These are phyloP conservation scores for Carterocephalus palaemon DNA, from an alignment of 2,888 invertebrate genomes.

Conservation along the genomic window DNA sequence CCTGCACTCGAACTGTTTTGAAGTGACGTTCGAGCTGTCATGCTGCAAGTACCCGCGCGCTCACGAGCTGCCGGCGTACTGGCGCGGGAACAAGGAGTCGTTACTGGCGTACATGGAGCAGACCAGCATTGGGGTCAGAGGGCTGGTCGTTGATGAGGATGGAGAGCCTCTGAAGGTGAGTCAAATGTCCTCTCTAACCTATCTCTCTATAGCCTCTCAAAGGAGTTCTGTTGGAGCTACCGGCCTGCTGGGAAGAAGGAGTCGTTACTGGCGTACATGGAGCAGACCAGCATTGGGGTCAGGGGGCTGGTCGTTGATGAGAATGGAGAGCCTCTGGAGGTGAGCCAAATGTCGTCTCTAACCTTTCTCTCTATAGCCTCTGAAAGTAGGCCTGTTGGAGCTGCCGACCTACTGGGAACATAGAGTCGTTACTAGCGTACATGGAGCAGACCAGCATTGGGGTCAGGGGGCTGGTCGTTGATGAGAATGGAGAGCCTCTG, in stretches of 20 bases:
- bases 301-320: constrained; percentile 82
- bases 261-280: constrained; percentile 89
- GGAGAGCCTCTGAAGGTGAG: constrained; percentile 80
- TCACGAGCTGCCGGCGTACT: constrained; percentile 84
- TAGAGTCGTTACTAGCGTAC: constrained; percentile 89
- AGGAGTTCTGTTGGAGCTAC: too few relatives aligned
- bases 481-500: constrained; percentile 81
- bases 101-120: constrained; percentile 91
- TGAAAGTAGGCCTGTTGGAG: too few relatives aligned
- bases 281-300: constrained; percentile 85
- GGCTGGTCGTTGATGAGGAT: constrained; percentile 81
- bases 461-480: constrained; percentile 80
- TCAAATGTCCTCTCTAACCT: neutral
- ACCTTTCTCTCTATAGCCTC: too few relatives aligned
- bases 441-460: constrained; percentile 89
- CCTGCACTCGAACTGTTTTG: constrained; percentile 95
- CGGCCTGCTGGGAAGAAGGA: constrained; percentile 92
- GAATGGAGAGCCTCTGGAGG: constrained; percentile 80
- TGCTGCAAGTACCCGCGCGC: constrained; percentile 96
- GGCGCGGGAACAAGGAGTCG: constrained; percentile 92
- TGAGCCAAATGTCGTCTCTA: constrained; percentile 30
- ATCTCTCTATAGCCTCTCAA: too few relatives aligned
- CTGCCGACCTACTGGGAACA: constrained; percentile 91
- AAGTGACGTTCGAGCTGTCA: constrained; percentile 96
- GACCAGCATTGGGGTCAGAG: constrained; percentile 82